Evolutionary conservation across 2,888 invertebrate genomes (phyloP).

Genomic region (Bhutanitis thaidina): DNA sequence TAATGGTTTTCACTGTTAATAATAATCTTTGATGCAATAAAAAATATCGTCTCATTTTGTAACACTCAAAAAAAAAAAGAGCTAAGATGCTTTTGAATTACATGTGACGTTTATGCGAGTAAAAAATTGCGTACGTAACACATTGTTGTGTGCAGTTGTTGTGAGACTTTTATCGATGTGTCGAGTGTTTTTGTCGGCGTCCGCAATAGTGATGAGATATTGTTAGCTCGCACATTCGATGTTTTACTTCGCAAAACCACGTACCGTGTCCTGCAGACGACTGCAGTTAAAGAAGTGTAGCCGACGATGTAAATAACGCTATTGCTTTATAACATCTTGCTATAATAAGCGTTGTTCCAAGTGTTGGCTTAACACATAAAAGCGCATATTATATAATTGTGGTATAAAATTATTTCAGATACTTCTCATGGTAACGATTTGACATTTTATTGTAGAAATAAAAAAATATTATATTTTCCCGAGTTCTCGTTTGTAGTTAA

Average conservation of each 20-base stretch:
- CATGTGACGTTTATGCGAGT: conserved; percentile 3
- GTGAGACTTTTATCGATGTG: conserved; percentile 14
- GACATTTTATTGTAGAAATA: no score
- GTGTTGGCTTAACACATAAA: no score
- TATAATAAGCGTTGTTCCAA: background rate
- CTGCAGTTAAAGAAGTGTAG: background rate
- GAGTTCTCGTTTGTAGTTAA: no score
- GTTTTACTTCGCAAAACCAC: conserved; percentile 18
- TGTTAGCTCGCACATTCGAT: conserved; percentile 10
- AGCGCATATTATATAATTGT: no score
- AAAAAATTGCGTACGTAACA: conserved; percentile 8
- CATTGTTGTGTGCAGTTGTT: conserved; percentile 14
- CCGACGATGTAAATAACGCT: background rate
- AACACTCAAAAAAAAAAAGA: conserved; percentile 4
- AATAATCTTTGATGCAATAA: conserved; percentile 18
- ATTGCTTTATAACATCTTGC: conserved; percentile 1
- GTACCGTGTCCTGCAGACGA: background rate
- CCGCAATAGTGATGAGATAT: conserved; percentile 11
- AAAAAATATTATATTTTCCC: no score
- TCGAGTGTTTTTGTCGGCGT: conserved; percentile 12
- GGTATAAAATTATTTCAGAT: no score
- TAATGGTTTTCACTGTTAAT: conserved; percentile 21
- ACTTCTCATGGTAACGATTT: no score
- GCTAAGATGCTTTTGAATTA: conserved; percentile 7
- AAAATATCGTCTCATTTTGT: conserved; percentile 14